Evolutionary conservation across 2,113 vertebrate species (phyloP).

Genomic region (Menura novaehollandiae): DNA sequence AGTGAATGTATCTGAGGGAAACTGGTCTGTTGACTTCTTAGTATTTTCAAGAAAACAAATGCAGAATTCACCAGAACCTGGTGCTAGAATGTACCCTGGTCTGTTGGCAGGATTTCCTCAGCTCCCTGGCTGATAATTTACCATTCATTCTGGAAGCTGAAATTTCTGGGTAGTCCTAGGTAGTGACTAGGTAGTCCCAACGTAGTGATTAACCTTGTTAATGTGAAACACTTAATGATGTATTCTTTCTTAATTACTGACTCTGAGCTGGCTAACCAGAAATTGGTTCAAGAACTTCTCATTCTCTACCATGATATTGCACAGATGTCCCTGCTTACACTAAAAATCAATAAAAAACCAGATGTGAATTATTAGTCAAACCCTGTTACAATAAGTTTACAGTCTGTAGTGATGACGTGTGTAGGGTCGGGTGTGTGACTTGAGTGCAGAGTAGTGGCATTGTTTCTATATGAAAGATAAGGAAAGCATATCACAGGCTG

Average conservation of each 20-base stretch:
- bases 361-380: not conserved
- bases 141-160: not conserved
- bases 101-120: not conserved
- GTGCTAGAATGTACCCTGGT: not conserved
- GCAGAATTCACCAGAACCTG: not conserved
- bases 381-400: not conserved
- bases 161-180: not conserved
- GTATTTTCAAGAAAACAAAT: not conserved
- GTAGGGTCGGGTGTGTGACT: not conserved
- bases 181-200: no score
- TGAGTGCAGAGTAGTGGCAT: not conserved
- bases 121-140: not conserved
- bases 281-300: not conserved
- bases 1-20: not conserved
- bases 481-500: not conserved
- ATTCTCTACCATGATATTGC: not conserved
- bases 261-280: not conserved
- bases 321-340: not conserved
- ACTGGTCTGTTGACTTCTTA: not conserved
- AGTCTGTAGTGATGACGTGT: not conserved
- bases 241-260: not conserved
- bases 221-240: not conserved
- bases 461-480: not conserved
- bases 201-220: not conserved
- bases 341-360: not conserved